Evolutionary conservation across 2,888 invertebrate genomes (phyloP).

Genomic region (Oscheius sp.): DNA sequence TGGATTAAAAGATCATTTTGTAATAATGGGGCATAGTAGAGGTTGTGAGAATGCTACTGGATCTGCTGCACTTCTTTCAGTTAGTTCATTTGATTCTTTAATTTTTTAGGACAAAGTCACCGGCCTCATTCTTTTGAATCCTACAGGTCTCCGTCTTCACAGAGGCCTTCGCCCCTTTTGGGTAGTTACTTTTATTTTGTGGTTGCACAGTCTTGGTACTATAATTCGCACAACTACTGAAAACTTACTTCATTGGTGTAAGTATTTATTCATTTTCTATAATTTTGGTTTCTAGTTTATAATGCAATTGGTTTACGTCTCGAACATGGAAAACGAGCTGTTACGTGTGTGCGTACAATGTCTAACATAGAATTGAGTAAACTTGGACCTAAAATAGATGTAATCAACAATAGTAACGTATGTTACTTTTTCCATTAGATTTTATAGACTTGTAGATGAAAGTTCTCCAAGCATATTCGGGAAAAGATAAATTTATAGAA

Average conservation of each 20-base stretch:
- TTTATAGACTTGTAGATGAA: constrained; percentile 26
- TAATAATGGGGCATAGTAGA: constrained; percentile 46
- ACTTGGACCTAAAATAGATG: constrained; percentile 23
- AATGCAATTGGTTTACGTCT: constrained; percentile 37
- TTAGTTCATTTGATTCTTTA: background rate
- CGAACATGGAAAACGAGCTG: constrained; percentile 34
- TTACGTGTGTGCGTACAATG: constrained; percentile 43
- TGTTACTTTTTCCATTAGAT: background rate
- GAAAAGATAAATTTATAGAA: constrained; percentile 43
- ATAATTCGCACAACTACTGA: constrained; percentile 30
- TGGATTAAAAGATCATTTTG: constrained; percentile 28
- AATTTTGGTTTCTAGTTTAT: constrained; percentile 37
- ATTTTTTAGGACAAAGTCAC: constrained; percentile 23
- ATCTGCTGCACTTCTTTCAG: constrained; percentile 19
- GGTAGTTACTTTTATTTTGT: constrained; percentile 22
- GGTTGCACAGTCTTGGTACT: constrained; percentile 18
- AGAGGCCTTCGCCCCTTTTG: constrained; percentile 45
- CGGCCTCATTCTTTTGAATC: constrained; percentile 49
- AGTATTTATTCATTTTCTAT: constrained; percentile 9
- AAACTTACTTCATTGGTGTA: constrained; percentile 31
- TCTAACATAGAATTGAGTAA: constrained; percentile 27
- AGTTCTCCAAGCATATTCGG: constrained; percentile 38
- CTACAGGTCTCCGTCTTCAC: constrained; percentile 48
- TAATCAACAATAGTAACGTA: constrained; percentile 23
- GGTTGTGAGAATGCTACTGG: constrained; percentile 50